Base-by-base conservation (phyloP, 2,797 vertebrate species). In the Chiloscyllium punctatum region DNA sequence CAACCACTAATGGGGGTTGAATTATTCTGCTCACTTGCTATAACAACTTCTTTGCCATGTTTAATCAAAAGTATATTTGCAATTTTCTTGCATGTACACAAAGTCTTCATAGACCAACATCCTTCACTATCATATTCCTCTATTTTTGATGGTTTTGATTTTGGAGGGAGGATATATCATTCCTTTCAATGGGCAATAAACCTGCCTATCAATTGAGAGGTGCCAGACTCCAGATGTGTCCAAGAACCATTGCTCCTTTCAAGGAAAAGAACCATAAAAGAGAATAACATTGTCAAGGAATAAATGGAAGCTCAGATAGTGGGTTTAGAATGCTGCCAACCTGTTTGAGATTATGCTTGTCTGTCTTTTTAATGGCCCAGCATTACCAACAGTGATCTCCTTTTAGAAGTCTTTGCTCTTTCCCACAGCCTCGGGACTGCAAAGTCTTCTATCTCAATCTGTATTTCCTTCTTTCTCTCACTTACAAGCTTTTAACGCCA, bases 321-420 rank as follows among this genome's bases (percentile, higher is more conserved):
- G 42, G 82, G 42, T 84, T 48, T 48, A 84, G 82, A 48, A 25
- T 84, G 82, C 82, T 84, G 42, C 42, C 37, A 84, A 84, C 37
- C 82, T 48, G 42, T 84, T 84, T 84, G 82, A 84, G 82, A 84
- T 84, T 84, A 84, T 48, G 23, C 82, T 84, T 84, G 82, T 84
- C 82, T 48, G 18, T 84, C 82, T 42, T 42, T 84, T 84, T 84
- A 82, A 42, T 42, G 5, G 37, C 79, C 18, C 79, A 82, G n/a
- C 79, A 82, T 82, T 82, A 42, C 79, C 79, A 84, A 84, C 48
- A 48, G 37, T 25, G 21, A 25, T 48, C 18, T 48, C 82, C 5
- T 23, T 48, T 42, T 48, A 23, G 37, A 84, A 84, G 48, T 48
- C 37, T 84, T 48, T 37, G 25, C 48, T 48, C 18, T 84, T 84